Evolutionary conservation across 64 coral and sea anemone species (phyloP).

Genomic region (Dendrophyllia cribrosa): DNA sequence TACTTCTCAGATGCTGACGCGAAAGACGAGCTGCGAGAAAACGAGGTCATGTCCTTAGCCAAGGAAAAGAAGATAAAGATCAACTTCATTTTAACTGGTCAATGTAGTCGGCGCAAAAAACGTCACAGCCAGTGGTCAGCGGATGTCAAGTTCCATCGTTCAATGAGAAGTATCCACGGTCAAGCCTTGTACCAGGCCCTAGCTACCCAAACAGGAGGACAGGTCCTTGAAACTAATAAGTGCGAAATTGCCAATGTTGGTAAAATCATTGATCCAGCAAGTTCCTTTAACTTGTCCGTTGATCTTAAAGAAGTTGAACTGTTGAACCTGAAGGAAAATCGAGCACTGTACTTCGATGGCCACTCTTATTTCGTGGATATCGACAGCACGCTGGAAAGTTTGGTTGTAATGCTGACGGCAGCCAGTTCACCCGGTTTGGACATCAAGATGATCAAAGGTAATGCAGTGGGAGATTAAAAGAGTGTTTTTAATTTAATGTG

Average conservation of each 20-base stretch:
- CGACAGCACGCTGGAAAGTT: slow-evolving; percentile 41
- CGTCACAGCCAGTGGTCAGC: background rate
- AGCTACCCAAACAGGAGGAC: slow-evolving; percentile 71
- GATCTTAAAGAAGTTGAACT: slow-evolving; percentile 36
- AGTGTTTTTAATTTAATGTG: too few species aligned
- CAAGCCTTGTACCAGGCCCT: slow-evolving; percentile 46
- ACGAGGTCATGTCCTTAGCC: slow-evolving; percentile 48
- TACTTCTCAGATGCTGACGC: slow-evolving; percentile 70
- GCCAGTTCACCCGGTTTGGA: background rate
- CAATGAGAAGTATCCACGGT: slow-evolving; percentile 35
- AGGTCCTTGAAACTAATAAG: slow-evolving; percentile 60
- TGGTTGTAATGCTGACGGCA: slow-evolving; percentile 46
- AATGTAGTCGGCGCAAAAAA: slow-evolving; percentile 45
- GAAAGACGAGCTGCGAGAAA: slow-evolving; percentile 43
- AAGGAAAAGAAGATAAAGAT: slow-evolving; percentile 49
- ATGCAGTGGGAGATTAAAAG: background rate
- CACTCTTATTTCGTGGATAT: background rate
- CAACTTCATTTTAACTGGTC: slow-evolving; percentile 45
- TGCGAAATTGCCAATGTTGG: slow-evolving; percentile 22
- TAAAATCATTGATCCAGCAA: slow-evolving; percentile 38
- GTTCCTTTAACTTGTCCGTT: slow-evolving; percentile 36
- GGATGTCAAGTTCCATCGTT: background rate
- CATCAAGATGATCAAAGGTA: slow-evolving; percentile 29
- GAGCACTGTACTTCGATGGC: background rate
- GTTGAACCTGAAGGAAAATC: slow-evolving; percentile 29